Evolutionary conservation across 2,113 vertebrate species (phyloP).

Genomic region (Smithornis capensis): DNA sequence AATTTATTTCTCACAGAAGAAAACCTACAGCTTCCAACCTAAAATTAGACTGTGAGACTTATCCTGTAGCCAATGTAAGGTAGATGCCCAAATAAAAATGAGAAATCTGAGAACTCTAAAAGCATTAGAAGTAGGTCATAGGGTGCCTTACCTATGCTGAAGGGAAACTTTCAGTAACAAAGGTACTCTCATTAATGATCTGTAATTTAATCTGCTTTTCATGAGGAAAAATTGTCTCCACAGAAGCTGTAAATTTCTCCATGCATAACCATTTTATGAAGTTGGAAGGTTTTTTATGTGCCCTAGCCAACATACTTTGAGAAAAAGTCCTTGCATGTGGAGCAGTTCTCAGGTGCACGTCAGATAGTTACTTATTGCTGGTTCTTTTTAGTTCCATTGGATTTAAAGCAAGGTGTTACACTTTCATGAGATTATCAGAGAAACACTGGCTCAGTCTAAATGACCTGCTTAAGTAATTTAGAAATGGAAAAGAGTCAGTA

Average conservation of each 20-base stretch:
- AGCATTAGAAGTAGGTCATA: slow-evolving; percentile 70
- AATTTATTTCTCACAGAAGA: slow-evolving; percentile 69
- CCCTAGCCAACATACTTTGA: background rate
- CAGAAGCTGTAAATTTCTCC: slow-evolving; percentile 48
- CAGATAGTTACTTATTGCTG: slow-evolving; percentile 22
- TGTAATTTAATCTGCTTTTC: slow-evolving; percentile 54
- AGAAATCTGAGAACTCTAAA: slow-evolving; percentile 58
- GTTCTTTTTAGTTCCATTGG: slow-evolving; percentile 16
- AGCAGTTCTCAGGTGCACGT: slow-evolving; percentile 30
- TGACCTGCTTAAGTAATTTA: slow-evolving; percentile 33
- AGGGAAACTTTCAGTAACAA: slow-evolving; percentile 58
- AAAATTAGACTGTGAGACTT: slow-evolving; percentile 69
- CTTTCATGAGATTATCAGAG: slow-evolving; percentile 18
- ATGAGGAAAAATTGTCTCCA: background rate
- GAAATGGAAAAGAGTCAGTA: slow-evolving; percentile 51
- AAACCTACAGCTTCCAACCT: slow-evolving; percentile 62
- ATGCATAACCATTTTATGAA: slow-evolving; percentile 54
- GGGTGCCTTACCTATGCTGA: slow-evolving; percentile 41
- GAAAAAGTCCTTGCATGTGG: background rate
- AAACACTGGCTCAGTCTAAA: slow-evolving; percentile 9
- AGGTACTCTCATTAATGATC: slow-evolving; percentile 57
- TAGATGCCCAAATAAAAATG: slow-evolving; percentile 65
- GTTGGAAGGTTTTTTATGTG: slow-evolving; percentile 12
- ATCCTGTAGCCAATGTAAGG: slow-evolving; percentile 38
- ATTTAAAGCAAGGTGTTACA: slow-evolving; percentile 39